Base-by-base conservation (phyloP, 2,113 vertebrate species). In the Bostrychus sinensis region DNA sequence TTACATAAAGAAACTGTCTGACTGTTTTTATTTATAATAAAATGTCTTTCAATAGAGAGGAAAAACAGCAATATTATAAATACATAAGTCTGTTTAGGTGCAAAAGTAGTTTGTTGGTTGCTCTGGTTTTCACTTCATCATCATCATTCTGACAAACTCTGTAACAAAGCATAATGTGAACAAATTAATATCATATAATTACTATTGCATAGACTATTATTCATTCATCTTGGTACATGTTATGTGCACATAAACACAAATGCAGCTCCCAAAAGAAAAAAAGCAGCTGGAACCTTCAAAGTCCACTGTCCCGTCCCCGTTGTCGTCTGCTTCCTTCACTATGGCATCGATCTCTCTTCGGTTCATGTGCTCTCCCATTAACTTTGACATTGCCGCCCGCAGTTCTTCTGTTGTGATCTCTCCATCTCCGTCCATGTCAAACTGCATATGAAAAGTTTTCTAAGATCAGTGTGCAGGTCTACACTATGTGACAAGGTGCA, bases 281-380 rank as follows among this genome's bases (percentile, higher is more conserved):
- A 30, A n/a, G 13, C 14, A 32, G 30, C 8, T 32, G 8, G 13
- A 54, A 95, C 94, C 94, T 92, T 96, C 94, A 71, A 96, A 95
- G 70, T 95, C 92, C 51, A 96, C 94, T 0, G 94, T 95, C 20
- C 94, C 94, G 0, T 95, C 94, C 4, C 94, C 93, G 0, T 96
- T 95, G 59, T 94, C 66, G 16, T 96, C 94, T 0, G 92, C 94
- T 34, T 95, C 94, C 71, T 78, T 87, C 8, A 95, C 93, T 0
- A 95, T 91, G 41, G 92, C 73, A 0, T 94, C 85, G 3, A 95
- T 93, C 83, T 96, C 94, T 22, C 32, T 79, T 3, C 56, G 53
- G 1, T 53, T 93, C 81, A 95, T 91, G 55, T 91, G 90, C 51
- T 94, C 90, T 1, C 94, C 94, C 88, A 96, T 89, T 37, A 95